Conservation (phyloP, 2,888 invertebrate genomes). For the Drosophila prostipennis region DNA sequence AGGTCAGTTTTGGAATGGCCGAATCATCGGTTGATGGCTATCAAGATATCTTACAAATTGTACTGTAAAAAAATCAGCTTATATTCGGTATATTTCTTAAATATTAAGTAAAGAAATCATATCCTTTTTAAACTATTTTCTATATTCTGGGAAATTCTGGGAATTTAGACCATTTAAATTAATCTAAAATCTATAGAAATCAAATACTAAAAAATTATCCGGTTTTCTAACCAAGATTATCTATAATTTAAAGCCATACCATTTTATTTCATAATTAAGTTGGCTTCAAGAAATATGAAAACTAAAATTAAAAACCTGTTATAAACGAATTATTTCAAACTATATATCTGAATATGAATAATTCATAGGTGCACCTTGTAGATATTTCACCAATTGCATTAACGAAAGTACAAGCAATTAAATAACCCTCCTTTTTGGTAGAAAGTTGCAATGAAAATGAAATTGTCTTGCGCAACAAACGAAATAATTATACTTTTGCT, state of each 20-base stretch:
- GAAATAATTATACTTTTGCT: slow-evolving; percentile 29
- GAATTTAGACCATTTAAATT: no score
- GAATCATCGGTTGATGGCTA: slow-evolving; percentile 22
- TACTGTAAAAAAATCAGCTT: slow-evolving; percentile 6
- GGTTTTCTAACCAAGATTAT: no score
- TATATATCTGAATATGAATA: not conserved
- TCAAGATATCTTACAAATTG: not conserved
- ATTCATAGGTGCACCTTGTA: not conserved
- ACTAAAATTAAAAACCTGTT: no score
- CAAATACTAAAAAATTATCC: no score
- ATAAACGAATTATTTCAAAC: no score
- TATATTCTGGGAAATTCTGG: no score
- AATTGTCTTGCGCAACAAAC: slow-evolving; percentile 32
- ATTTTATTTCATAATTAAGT: no score
- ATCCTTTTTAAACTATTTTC: no score
- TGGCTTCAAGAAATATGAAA: no score
- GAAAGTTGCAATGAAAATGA: slow-evolving; percentile 32
- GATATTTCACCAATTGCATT: not conserved
- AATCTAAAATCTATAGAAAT: no score
- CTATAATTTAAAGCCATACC: no score
- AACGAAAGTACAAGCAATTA: not conserved
- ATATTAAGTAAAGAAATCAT: no score
- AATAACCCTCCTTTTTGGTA: slow-evolving; percentile 5
- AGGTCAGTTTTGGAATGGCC: slow-evolving; percentile 28
- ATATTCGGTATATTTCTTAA: not conserved